Evolutionary conservation across 2,888 invertebrate genomes (phyloP).

Genomic region (Cataglyphis cursor): DNA sequence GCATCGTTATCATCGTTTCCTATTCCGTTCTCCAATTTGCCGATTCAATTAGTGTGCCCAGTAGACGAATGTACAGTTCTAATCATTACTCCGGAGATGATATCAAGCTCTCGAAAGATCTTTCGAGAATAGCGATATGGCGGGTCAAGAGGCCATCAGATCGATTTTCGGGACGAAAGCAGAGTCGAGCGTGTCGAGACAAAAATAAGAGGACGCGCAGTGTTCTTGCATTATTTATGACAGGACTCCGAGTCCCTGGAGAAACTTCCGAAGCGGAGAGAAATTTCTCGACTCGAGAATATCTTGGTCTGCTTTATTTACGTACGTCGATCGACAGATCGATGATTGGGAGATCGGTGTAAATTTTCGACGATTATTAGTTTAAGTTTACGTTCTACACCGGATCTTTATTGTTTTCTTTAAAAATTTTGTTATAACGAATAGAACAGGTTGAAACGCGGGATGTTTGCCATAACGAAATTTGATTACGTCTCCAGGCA

Average conservation of each 20-base stretch:
- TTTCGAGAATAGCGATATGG: slow-evolving; percentile 55
- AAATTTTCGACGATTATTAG: slow-evolving; percentile 12
- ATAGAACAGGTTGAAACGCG: neutral
- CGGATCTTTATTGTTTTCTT: neutral
- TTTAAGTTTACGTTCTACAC: neutral
- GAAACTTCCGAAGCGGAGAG: neutral
- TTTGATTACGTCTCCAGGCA: slow-evolving; percentile 32
- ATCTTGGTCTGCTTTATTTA: neutral
- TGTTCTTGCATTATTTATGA: slow-evolving; percentile 57
- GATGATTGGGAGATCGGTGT: neutral
- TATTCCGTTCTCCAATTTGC: slow-evolving; percentile 24
- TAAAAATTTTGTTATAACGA: neutral
- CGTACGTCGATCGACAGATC: slow-evolving; percentile 14
- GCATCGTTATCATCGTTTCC: slow-evolving; percentile 14
- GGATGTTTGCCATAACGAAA: slow-evolving; percentile 40
- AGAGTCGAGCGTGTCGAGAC: slow-evolving; percentile 41
- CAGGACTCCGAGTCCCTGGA: slow-evolving; percentile 27
- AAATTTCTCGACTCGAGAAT: slow-evolving; percentile 25
- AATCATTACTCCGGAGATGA: slow-evolving; percentile 31
- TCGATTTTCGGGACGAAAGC: slow-evolving; percentile 58
- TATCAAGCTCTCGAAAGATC: slow-evolving; percentile 16
- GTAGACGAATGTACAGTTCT: neutral
- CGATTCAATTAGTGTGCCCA: slow-evolving; percentile 60
- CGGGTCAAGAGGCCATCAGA: slow-evolving; percentile 64
- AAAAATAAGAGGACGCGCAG: slow-evolving; percentile 50